Conservation (phyloP, 2,888 invertebrate genomes). For the Cybosia mesomella region DNA sequence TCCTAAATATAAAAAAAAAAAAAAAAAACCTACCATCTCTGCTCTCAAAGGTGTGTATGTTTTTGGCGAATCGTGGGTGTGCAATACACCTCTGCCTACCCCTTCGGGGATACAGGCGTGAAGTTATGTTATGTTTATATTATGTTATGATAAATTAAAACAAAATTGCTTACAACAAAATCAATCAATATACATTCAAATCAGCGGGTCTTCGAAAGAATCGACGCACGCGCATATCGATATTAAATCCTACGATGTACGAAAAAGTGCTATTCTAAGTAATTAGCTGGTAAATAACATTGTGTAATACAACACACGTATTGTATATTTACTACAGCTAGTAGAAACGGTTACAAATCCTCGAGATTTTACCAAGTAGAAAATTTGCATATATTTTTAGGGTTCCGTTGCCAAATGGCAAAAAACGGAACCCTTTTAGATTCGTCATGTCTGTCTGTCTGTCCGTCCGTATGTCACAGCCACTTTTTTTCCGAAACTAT, state of each 20-base stretch:
- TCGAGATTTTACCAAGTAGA: neutral
- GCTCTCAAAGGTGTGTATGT: too few relatives aligned
- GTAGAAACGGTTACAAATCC: neutral
- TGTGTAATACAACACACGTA: neutral
- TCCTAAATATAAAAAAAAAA: too few relatives aligned
- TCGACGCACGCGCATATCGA: neutral
- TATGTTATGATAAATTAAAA: neutral
- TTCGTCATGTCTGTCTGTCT: too few relatives aligned
- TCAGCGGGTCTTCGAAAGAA: neutral
- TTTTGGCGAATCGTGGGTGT: too few relatives aligned
- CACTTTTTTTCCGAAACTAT: too few relatives aligned
- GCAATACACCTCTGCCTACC: too few relatives aligned
- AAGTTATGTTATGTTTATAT: too few relatives aligned
- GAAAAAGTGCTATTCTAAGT: neutral
- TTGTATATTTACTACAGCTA: neutral
- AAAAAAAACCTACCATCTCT: too few relatives aligned
- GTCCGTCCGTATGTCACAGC: too few relatives aligned
- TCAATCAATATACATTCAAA: neutral
- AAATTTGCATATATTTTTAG: neutral
- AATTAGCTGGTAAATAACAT: neutral
- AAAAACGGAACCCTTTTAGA: too few relatives aligned
- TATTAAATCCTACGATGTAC: slow-evolving; percentile 1
- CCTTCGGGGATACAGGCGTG: too few relatives aligned
- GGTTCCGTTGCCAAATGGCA: too few relatives aligned
- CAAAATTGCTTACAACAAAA: neutral